These are phyloP conservation scores for Pheosia gnoma DNA, from an alignment of 2,888 invertebrate genomes.

Conservation along the genomic window DNA sequence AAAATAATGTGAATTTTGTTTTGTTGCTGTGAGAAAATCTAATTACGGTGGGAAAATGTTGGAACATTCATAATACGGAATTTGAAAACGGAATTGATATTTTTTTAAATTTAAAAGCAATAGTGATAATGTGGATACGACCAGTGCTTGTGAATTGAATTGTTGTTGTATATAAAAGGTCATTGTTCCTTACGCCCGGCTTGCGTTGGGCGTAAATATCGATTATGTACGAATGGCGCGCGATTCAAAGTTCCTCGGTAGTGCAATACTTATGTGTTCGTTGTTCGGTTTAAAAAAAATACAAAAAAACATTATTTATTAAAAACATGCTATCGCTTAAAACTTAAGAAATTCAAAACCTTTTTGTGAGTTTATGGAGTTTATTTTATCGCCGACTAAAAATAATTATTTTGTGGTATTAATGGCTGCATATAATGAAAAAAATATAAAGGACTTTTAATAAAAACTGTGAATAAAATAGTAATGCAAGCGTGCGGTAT, in stretches of 20 bases:
- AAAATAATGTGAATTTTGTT: conserved; percentile 19
- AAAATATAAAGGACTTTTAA: conserved; percentile 10
- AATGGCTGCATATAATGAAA: not conserved
- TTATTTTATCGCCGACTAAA: too few relatives aligned
- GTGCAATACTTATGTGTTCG: conserved; percentile 15
- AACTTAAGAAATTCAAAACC: too few relatives aligned
- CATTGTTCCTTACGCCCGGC: conserved; percentile 58
- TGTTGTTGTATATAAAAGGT: conserved; percentile 54
- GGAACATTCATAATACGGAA: conserved; percentile 9
- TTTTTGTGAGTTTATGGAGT: not conserved
- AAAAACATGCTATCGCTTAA: too few relatives aligned
- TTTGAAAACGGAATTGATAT: conserved; percentile 33
- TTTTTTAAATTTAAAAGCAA: conserved; percentile 13
- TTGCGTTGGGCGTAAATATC: conserved; percentile 64
- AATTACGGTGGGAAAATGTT: conserved; percentile 20
- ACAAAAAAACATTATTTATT: not conserved
- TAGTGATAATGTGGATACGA: conserved; percentile 13
- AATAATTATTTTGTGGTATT: too few relatives aligned
- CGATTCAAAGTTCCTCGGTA: conserved; percentile 43
- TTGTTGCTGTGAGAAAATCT: conserved; percentile 15
- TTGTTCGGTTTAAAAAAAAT: not conserved
- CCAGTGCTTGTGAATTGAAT: conserved; percentile 21
- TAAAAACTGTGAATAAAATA: conserved; percentile 14
- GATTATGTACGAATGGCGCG: conserved; percentile 73
- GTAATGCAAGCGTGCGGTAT: conserved; percentile 85